Evolutionary conservation across 2,797 vertebrate species (phyloP), one percentile per base, ranked within the genome.

Genomic region (Nannoperca australis): DNA sequence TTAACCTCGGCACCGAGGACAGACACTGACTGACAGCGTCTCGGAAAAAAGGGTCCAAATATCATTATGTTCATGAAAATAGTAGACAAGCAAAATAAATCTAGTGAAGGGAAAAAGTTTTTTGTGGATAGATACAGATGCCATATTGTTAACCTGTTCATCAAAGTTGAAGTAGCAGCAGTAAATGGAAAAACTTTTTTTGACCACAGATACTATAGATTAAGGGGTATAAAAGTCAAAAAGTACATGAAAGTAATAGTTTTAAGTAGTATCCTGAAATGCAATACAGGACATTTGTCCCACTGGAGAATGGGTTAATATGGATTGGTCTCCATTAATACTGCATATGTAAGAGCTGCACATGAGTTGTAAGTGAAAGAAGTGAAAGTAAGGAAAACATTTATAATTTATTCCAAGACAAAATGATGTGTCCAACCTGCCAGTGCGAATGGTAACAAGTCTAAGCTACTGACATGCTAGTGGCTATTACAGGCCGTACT

Each of bases 21-120:
- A 27, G 68, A 67, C 51, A 59, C 49, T 69, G 73, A 85, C 79
- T 58, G 73, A 66, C 65, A 58, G 51, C 3, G 34, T 70, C 70
- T 79, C 42, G 58, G 5, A 27, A 45, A 38, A 36, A 58, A 68
- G 54, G 34, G 0, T 70, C 30, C 36, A 38, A 60, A 18, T 53
- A 15, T 22, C 49, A 45, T 7, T 2, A 18, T 45, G 62, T 74
- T 59, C 24, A 42, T 36, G 64, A 27, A 47, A 76, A 60, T 34
- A 54, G 7, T 6, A 64, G 47, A 54, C 60, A 61, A 53, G 63
- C 10, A 18, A 65, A 59, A 45, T 45, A 11, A 45, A 64, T 14
- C n/a, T 18, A 44, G 22, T n/a, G 38, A 36, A 60, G 13, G 17
- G 17, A 27, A 4, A 51, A 34, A 53, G 14, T 27, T 27, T 27